Base-by-base conservation (phyloP, 2,888 invertebrate species). In the Drosophila sordidula region DNA sequence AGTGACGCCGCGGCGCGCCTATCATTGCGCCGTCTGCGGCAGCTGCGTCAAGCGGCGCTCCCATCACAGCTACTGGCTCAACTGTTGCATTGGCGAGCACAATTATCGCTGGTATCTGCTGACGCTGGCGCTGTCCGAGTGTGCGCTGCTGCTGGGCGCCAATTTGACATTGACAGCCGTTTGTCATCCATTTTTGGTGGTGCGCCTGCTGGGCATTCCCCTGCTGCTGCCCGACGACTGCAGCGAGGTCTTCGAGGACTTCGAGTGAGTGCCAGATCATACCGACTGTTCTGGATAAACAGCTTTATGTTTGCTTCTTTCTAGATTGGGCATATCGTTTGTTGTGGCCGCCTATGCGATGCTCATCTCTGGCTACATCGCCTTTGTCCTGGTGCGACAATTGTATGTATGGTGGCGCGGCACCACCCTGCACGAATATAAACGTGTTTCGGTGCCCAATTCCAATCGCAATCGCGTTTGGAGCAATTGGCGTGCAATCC, bases 131-230 rank as follows among this genome's bases (percentile, higher is more conserved):
- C 94, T 95, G 82, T 95, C 95, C 5, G 93, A 95, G 56, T 93
- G 93, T 14, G 95, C 96, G 26, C 92, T 97, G 55, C 83, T 95
- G 42, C 95, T 96, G 91, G 96, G 96, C 45, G 94, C 96, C 4
- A 96, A 97, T 92, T 93, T 98, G 52, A 96, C 96, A 2, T 92
- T 98, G 77, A 97, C 97, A 0, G 96, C 97, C n/a, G 94, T 98
- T 0, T 91, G 98, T 89, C 96, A 97, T 91, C 97, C 97, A 0
- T 95, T 95, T 85, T 63, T 91, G 49, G 75, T 91, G 9, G 85
- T 89, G 12, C 90, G 90, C 3, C 42, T 92, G 2, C 61, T 90
- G 29, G 90, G 90, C 11, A 80, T 92, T 18, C 91, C 90, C 0
- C 93, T 98, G 76, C 93, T 97, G 36, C 90, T 97, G 78, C 97